Evolutionary conservation across 2,888 invertebrate species (phyloP), one percentile per base, ranked within the genome.

Genomic region (Proisotoma minuta): DNA sequence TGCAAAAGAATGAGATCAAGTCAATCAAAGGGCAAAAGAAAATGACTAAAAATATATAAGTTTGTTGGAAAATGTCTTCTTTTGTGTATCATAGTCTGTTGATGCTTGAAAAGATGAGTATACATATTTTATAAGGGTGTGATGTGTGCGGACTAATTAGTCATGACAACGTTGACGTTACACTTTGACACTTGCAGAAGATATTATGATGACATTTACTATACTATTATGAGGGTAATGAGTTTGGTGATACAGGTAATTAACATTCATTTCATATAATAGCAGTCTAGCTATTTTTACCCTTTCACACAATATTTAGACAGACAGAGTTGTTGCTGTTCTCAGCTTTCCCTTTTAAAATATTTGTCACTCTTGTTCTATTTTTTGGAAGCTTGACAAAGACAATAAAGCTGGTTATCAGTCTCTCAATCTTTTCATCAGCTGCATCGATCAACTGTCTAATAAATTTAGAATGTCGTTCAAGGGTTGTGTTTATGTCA

Each of bases 101-200:
- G n/a, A n/a, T n/a, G n/a, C n/a, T n/a, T n/a, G n/a, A n/a, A n/a
- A n/a, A n/a, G n/a, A n/a, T n/a, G n/a, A n/a, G n/a, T n/a, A n/a
- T n/a, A n/a, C n/a, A n/a, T n/a, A n/a, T n/a, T n/a, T n/a, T n/a
- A n/a, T n/a, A n/a, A n/a, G n/a, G n/a, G n/a, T n/a, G n/a, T 34
- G 15, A n/a, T 43, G 43, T 43, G 43, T 43, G 43, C 18, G 18
- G 43, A 43, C 43, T 43, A 43, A 43, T 43, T 43, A 43, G 43
- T 43, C 20, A n/a, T 43, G 43, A 43, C 43, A 43, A 43, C 43
- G 20, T 43, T 20, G 43, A 12, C 34, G 15, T 10, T 34, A 10
- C 15, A 8, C 15, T 34, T 34, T 34, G 34, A 34, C 34, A 34
- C 15, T 34, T 34, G 8, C 34, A 15, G n/a, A n/a, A n/a, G n/a